These are phyloP conservation scores for Oscheius sp. DNA, from an alignment of 2,888 invertebrate genomes.

Conservation along the genomic window DNA sequence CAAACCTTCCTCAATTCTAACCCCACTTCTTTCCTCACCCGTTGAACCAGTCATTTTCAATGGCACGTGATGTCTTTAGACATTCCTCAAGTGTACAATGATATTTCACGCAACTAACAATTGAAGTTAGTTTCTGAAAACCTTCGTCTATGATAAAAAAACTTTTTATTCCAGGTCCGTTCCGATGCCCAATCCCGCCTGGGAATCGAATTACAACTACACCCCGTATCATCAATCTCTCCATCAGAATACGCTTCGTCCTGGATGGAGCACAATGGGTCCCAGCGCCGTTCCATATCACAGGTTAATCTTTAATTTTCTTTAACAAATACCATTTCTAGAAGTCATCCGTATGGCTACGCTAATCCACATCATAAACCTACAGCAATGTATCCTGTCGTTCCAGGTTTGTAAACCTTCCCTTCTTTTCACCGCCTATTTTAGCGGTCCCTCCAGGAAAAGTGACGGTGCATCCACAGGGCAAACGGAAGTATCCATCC, in stretches of 20 bases:
- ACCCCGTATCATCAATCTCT: background rate
- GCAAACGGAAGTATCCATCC: constrained; percentile 8
- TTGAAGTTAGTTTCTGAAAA: background rate
- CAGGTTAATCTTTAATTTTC: background rate
- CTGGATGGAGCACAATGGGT: constrained; percentile 1
- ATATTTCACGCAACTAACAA: background rate
- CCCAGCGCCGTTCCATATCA: background rate
- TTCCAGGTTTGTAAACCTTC: background rate
- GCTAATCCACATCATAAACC: background rate
- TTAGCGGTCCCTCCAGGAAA: background rate
- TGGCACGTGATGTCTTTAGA: background rate
- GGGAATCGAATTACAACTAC: constrained; percentile 2
- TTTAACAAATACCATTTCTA: background rate
- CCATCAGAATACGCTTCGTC: constrained; percentile 10
- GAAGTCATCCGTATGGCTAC: constrained; percentile 1
- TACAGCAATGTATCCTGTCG: background rate
- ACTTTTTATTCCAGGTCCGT: background rate
- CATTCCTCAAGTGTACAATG: background rate
- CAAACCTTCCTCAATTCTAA: too few relatives aligned
- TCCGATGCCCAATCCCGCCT: constrained; percentile 8
- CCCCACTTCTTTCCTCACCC: too few relatives aligned
- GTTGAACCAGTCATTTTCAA: background rate
- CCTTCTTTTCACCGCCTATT: too few relatives aligned
- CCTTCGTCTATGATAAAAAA: background rate
- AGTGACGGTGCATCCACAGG: background rate